Percentiles rank a stretch among this genome's conserved stretches.
phyloP scores from a whole-genome alignment of 2,888 invertebrate genomes.

The Halictus ligatus region DNA sequence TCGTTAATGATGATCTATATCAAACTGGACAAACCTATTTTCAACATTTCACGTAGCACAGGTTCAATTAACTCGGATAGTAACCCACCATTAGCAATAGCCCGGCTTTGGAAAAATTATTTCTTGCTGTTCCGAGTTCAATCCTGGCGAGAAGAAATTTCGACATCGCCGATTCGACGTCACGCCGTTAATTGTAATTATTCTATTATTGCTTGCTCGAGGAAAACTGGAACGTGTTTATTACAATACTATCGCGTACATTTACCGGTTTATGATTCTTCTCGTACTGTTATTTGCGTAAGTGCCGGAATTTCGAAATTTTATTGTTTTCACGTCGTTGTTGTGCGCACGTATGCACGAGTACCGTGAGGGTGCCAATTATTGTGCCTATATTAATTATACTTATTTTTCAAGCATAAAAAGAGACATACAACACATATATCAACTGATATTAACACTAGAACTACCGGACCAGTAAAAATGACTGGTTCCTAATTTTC shows the following conservation, averaged over 20 bases:
- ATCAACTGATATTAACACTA: no score
- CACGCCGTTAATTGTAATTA: slow-evolving; percentile 30
- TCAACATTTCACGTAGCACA: background rate
- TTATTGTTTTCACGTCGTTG: background rate
- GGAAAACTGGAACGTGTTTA: background rate
- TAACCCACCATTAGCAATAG: background rate
- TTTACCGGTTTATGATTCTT: background rate
- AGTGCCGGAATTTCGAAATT: background rate
- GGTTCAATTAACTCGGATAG: background rate
- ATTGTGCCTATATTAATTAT: no score
- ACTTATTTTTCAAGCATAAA: no score
- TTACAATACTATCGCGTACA: background rate
- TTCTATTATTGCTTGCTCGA: slow-evolving; percentile 1
- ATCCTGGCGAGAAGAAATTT: slow-evolving; percentile 16
- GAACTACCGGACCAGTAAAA: no score
- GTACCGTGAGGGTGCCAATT: no score
- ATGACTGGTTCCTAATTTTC: no score
- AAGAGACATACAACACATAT: no score
- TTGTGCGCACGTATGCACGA: no score
- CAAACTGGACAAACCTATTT: background rate
- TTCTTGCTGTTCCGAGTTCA: slow-evolving; percentile 6
- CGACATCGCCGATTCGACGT: slow-evolving; percentile 28
- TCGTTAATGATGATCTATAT: background rate
- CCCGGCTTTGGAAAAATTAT: background rate
- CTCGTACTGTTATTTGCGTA: background rate